These are phyloP conservation scores for Crocallis elinguaria DNA, from an alignment of 2,888 invertebrate species.

Conservation along the genomic window DNA sequence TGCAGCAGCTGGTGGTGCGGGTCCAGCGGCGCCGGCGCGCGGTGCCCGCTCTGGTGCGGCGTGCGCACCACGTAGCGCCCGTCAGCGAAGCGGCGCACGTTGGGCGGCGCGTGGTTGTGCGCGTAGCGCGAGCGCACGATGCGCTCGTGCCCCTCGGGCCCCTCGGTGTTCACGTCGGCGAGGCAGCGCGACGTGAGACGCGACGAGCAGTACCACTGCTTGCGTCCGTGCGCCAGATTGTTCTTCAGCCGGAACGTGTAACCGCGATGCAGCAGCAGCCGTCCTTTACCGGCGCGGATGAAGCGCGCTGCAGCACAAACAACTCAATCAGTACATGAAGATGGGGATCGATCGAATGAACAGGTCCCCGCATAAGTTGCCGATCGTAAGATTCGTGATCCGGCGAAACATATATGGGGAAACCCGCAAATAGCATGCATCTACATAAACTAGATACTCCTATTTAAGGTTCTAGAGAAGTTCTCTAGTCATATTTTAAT, in stretches of 20 bases:
- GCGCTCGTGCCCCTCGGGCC: conserved; percentile 80
- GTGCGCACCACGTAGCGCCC: conserved; percentile 80
- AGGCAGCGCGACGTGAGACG: conserved; percentile 78
- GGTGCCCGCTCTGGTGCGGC: conserved; percentile 80
- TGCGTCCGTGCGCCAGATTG: conserved; percentile 79
- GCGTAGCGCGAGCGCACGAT: conserved; percentile 79
- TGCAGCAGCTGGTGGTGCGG: conserved; percentile 80
- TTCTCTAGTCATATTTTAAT: background rate
- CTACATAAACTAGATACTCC: background rate
- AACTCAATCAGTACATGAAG: conserved; percentile 37
- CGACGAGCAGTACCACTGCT: conserved; percentile 82
- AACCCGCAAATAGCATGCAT: conserved; percentile 3
- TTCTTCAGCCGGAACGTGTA: conserved; percentile 82
- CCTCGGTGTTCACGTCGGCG: conserved; percentile 80
- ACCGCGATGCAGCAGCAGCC: conserved; percentile 75
- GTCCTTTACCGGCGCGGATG: conserved; percentile 79
- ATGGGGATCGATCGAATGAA: background rate
- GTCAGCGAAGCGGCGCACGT: conserved; percentile 79
- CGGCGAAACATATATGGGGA: background rate
- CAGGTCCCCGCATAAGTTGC: background rate
- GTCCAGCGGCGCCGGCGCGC: conserved; percentile 76
- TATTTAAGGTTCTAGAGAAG: background rate
- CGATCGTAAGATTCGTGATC: background rate
- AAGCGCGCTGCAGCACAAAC: conserved; percentile 69
- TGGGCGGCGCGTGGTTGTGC: conserved; percentile 80